Evolutionary conservation across 1,140 invertebrate species (phyloP).

Genomic region (Drosophila virilis): DNA sequence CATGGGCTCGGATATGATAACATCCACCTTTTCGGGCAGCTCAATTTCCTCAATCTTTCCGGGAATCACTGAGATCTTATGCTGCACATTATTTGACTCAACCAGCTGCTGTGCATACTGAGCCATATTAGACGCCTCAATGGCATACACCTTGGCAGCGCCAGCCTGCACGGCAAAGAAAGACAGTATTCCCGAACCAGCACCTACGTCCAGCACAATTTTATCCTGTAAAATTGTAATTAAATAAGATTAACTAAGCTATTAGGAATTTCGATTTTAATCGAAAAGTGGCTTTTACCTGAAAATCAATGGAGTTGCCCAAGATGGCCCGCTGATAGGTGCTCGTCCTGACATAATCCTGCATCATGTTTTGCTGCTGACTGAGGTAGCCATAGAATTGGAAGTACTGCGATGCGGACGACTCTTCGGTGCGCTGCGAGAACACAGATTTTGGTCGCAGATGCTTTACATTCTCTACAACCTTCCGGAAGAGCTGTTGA

Average conservation of each 20-base stretch:
- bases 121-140: conserved; percentile 99
- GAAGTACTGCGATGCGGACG: conserved; percentile 98
- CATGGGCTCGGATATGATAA: conserved; percentile 99
- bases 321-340: conserved; percentile 99
- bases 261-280: not conserved
- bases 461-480: conserved; percentile 91
- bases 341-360: conserved; percentile 98
- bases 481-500: conserved; percentile 90
- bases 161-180: conserved; percentile 99
- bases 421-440: conserved; percentile 98
- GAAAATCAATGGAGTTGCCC: conserved; percentile 96
- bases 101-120: conserved; percentile 97
- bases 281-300: conserved; percentile 78
- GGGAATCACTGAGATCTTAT: conserved; percentile 95
- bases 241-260: not conserved
- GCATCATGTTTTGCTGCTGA: conserved; percentile 99
- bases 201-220: conserved; percentile 98
- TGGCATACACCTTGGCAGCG: conserved; percentile 98
- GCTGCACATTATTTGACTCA: conserved; percentile 93
- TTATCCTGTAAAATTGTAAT: conserved; percentile 87
- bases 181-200: conserved; percentile 98
- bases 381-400: conserved; percentile 99
- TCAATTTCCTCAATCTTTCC: conserved; percentile 99
- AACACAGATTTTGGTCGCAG: conserved; percentile 94
- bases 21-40: conserved; percentile 96